Percentiles rank a stretch among this genome's conserved stretches.
Evolutionary conservation across 2,113 vertebrate genomes (phyloP).

Genomic region (Antidorcas marsupialis): DNA sequence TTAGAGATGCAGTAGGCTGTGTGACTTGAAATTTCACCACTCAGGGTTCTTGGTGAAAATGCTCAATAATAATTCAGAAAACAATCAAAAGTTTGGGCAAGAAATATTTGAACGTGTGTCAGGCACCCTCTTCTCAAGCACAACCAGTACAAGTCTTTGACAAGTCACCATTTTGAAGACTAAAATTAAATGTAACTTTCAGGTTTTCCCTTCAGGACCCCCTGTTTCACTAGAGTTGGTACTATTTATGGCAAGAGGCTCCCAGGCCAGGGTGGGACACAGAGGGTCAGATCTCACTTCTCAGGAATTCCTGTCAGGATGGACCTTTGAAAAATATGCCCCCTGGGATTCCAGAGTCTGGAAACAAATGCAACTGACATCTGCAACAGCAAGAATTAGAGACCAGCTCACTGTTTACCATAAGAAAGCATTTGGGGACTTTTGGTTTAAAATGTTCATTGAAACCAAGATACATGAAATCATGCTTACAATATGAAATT

Average conservation of each 20-base stretch:
- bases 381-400: neutral
- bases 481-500: neutral
- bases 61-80: conserved; percentile 62
- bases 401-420: neutral
- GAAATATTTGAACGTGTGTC: conserved; percentile 46
- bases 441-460: neutral
- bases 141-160: neutral
- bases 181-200: neutral
- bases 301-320: neutral
- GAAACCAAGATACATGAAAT: neutral
- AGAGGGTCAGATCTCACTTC: neutral
- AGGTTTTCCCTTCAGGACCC: neutral
- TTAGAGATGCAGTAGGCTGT: conserved; percentile 58
- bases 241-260: neutral
- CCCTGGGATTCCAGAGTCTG: neutral
- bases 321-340: neutral
- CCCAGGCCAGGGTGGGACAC: accelerated
- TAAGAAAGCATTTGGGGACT: neutral
- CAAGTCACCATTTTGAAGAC: neutral
- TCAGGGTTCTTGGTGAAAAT: conserved; percentile 45
- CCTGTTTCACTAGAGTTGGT: accelerated
- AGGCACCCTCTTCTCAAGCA: neutral
- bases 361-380: neutral
- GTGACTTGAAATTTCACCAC: conserved; percentile 57
- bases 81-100: conserved; percentile 33